Evolutionary conservation across 2,113 vertebrate species (phyloP).

Genomic region (Chinchilla lanigera): DNA sequence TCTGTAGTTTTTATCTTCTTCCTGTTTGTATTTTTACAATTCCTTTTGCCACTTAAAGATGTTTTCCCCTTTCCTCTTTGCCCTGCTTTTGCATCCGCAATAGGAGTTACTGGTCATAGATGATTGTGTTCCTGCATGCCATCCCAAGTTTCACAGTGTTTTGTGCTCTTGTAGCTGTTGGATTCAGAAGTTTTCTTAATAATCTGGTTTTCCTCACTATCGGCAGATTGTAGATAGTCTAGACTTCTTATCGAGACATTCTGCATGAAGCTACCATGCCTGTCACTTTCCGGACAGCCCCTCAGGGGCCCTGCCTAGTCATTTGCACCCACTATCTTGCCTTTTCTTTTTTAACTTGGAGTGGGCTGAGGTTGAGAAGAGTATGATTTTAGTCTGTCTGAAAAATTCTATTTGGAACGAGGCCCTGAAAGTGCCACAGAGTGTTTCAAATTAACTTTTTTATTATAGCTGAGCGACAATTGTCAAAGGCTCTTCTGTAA

Average conservation of each 20-base stretch:
- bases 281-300: neutral
- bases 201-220: constrained; percentile 70
- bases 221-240: constrained; percentile 69
- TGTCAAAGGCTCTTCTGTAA: neutral
- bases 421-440: neutral
- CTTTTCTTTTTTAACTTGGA: neutral
- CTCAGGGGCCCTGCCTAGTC: neutral
- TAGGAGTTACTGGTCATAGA: constrained; percentile 58
- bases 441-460: neutral
- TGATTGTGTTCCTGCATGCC: neutral
- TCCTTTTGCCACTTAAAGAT: neutral
- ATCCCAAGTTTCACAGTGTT: neutral
- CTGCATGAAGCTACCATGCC: neutral
- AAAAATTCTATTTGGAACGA: neutral
- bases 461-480: neutral
- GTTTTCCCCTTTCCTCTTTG: neutral
- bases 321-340: constrained; percentile 66
- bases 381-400: constrained; percentile 36
- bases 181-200: constrained; percentile 34
- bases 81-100: neutral
- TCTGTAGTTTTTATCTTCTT: neutral
- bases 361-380: constrained; percentile 7
- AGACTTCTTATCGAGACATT: constrained; percentile 62
- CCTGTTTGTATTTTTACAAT: neutral
- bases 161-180: neutral